Base-by-base conservation (phyloP, 2,888 invertebrate genomes). In the Tenthredo scrophulariae region DNA sequence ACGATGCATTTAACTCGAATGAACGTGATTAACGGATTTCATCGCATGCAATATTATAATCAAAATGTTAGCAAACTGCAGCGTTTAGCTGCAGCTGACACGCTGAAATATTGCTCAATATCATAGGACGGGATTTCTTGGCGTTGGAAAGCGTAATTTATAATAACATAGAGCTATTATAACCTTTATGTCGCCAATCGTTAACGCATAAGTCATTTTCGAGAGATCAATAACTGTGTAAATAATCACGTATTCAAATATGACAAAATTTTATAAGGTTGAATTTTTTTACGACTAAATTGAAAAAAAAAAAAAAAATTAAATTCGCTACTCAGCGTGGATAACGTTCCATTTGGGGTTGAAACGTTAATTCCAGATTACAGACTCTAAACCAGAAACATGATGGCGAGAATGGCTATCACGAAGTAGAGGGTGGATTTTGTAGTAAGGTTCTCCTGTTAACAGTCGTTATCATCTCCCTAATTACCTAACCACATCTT, bases 401-500 rank as follows among this genome's bases (percentile, higher is more conserved):
- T 80, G 80, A 62, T 62, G 80, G 62, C 22, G 80, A 58, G 40
- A 80, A 50, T 37, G 37, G 58, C 58, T 54, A 77, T 77, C 50
- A 77, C 26, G 54, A 9, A 29, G 33, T 54, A 18, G 80, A 80
- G 80, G 80, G 80, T 62, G 62, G 62, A 80, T 58, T 62, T 58
- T 80, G 80, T 80, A 37, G 40, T 62, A 33, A 62, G 58, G 62
- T 37, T 80, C 33, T 58, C 62, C 80, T 80, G 80, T 80, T 80
- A 80, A 80, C 80, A 80, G 80, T 80, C 62, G 58, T 80, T 80
- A 80, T 62, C 40, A 62, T 80, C 62, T 58, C 58, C 62, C 40
- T 62, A 80, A 80, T 80, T 80, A 40, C 80, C 80, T 40, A 80
- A 80, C 62, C 62, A 80, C 80, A 80, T 80, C 80, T 80, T 62